Evolutionary conservation across 1,140 invertebrate species (phyloP).

Genomic region (Zophobas morio): DNA sequence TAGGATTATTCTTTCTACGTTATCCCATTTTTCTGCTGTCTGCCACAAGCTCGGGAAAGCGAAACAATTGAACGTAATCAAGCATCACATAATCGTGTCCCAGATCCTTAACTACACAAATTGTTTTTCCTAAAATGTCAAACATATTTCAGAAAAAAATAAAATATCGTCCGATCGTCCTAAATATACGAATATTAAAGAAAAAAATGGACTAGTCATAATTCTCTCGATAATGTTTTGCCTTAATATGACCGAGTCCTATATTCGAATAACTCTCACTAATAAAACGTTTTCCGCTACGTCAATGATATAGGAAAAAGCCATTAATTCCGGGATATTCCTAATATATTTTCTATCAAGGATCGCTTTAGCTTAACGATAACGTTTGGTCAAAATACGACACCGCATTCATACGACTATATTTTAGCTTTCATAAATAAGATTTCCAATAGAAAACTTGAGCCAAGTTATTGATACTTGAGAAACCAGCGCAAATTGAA

Average conservation of each 20-base stretch:
- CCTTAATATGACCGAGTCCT: not conserved
- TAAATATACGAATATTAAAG: slow-evolving; percentile 33
- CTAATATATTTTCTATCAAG: slow-evolving; percentile 40
- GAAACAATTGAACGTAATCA: not conserved
- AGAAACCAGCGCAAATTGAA: not conserved
- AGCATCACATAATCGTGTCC: not conserved
- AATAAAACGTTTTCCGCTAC: slow-evolving; percentile 40
- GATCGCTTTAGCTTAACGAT: slow-evolving; percentile 13
- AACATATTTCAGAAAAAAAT: slow-evolving; percentile 10
- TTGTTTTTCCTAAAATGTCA: too few relatives aligned
- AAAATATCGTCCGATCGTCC: slow-evolving; percentile 10
- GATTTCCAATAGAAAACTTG: slow-evolving; percentile 25
- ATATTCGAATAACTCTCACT: slow-evolving; percentile 23
- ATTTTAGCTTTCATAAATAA: slow-evolving; percentile 16
- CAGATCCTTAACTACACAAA: not conserved
- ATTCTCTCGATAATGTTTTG: slow-evolving; percentile 27
- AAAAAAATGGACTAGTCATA: slow-evolving; percentile 21
- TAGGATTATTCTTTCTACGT: too few relatives aligned
- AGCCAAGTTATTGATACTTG: not conserved
- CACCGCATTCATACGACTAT: not conserved
- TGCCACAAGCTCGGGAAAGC: not conserved
- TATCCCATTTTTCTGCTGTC: not conserved
- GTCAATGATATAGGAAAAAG: slow-evolving; percentile 32
- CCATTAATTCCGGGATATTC: slow-evolving; percentile 38
- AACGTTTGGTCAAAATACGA: slow-evolving; percentile 35